Base-by-base conservation (phyloP, 1,140 invertebrate genomes). In the Harlomillsia oculata region DNA sequence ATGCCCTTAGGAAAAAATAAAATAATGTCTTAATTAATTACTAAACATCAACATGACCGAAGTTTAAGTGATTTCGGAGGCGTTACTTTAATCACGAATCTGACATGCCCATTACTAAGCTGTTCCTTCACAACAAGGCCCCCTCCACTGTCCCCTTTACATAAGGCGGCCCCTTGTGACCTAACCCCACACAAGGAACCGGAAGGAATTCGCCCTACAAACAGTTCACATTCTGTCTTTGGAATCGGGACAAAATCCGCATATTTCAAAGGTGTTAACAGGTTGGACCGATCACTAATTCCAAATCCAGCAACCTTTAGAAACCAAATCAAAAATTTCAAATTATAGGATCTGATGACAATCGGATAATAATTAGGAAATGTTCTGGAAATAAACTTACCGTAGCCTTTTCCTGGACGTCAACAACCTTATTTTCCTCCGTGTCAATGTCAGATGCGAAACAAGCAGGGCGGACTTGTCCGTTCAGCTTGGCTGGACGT, bases 391-490 rank as follows among this genome's bases (percentile, higher is more conserved):
- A n/a, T n/a, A n/a, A n/a, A n/a, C n/a, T n/a, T n/a, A n/a, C n/a
- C n/a, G n/a, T n/a, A n/a, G n/a, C n/a, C 21, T 21, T 23, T 14
- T 21, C 14, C 14, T n/a, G 8, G 16, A 21, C 14, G 8, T 20
- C 40, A 26, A n/a, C 3, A 9, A 6, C 8, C 5, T 23, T 8
- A 5, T n/a, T 18, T 52, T 25, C 4, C 3, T 4, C 11, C 18
- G n/a, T n/a, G n/a, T n/a, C n/a, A n/a, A n/a, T n/a, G n/a, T n/a
- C n/a, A n/a, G n/a, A n/a, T n/a, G n/a, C 20, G 36, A 36, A 34
- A 62, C 74, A 76, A 11, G 73, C 66, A 4, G 74, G 74, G 34
- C 70, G 65, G 6, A 75, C 69, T 28, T 69, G 67, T 5, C 69
- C 65, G 3, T 63, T 60, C 54, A 70, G 74, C 8, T 50, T 50